Base-by-base conservation (phyloP, 2,888 invertebrate species). In the Rhagophthalmus giganteus region DNA sequence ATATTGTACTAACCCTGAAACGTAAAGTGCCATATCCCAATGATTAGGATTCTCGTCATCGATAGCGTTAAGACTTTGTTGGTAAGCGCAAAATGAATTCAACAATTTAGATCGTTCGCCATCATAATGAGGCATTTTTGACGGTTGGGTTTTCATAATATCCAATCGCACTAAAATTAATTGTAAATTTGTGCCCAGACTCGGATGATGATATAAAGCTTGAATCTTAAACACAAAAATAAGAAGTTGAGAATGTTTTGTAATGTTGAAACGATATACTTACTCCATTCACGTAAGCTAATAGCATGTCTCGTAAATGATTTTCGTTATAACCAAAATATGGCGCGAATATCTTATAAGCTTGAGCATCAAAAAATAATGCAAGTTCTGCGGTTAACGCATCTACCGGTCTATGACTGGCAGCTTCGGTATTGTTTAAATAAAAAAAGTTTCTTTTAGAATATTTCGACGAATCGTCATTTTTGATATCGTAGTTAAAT, bases 21-120 rank as follows among this genome's bases (percentile, higher is more conserved):
- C 76, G 49, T 88, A 84, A 2, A 90, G 73, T 1, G 83, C 88
- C 81, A 90, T 85, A 67, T 90, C 90, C 89, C 89, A 90, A 68
- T 90, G 89, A 40, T 82, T 78, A 0, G 86, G 85, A 68, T 87
- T 78, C 0, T 78, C 76, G 60, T 89, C 88, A 10, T 78, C 79
- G n/a, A 75, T 71, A 0, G 85, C 81, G 72, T 90, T 89, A 8
- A 84, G 75, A 6, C 75, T 76, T 25, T 79, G 78, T 59, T 87
- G 84, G 71, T 87, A 90, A 1, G 79, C 79, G 68, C 89, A 90
- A 72, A 90, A 90, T 1, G 85, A 82, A 68, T 88, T 84, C n/a
- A 90, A 75, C 2, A 89, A 71, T 15, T 78, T 74, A 0, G 81
- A 80, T 12, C 88, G 77, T 66, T 90, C 88, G 0, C 84, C 85